Evolutionary conservation across 2,113 vertebrate genomes (phyloP), one percentile per base, ranked within the genome.

Genomic region (Gopherus flavomarginatus): DNA sequence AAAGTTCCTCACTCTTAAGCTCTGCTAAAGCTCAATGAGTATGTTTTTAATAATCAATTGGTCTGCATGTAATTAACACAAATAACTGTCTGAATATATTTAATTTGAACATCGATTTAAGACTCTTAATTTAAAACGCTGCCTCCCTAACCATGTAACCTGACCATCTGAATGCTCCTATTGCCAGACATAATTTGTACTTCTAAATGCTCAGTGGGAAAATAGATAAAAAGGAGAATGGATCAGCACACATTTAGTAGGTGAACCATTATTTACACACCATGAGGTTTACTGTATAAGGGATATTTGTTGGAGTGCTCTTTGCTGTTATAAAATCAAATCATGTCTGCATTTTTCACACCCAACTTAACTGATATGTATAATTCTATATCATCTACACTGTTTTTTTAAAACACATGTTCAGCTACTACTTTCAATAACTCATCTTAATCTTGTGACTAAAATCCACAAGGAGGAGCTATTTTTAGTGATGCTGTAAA

Each of bases 271-370:
- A 72, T 91, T 97, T 95, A 94, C 4, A 94, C 91, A 93, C 77
- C 17, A 93, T 17, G 14, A 81, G 14, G 72, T 93, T 96, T 93
- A 91, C 35, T 96, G 42, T 72, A 4, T 88, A 85, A 59, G 49
- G 27, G 8, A 94, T 90, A 92, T n/a, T 85, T 59, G 92, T 92
- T 94, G 89, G 59, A 90, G 17, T 1, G 9, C 72, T 93, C 86
- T 83, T 88, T 93, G 52, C 94, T 90, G 65, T 2, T 52, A 96
- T 96, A 96, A 96, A 96, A 95, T 95, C 93, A 78, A 93, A 90
- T 94, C 5, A 92, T 8, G 3, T 86, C 38, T 89, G 1, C 3
- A 31, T 65, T 87, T 97, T 97, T 94, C 87, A 86, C 47, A 94
- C 17, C 42, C 49, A 90, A 89, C 7, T 81, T 87, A 97, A 96